phyloP scores from a whole-genome alignment of 2,113 vertebrate genomes.

The Engraulis encrasicolus region DNA sequence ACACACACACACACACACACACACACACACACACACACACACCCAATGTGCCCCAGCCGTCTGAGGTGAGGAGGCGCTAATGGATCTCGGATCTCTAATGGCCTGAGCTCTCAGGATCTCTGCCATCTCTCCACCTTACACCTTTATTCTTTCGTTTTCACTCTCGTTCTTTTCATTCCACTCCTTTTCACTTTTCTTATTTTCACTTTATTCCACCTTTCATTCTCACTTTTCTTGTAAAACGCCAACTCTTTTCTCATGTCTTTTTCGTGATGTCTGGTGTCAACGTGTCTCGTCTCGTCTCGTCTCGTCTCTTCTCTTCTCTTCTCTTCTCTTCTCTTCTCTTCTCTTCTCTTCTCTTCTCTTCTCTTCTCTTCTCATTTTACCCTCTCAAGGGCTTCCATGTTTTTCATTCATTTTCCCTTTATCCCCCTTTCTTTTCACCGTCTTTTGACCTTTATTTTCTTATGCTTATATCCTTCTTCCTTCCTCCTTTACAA shows the following conservation, averaged over 20 bases:
- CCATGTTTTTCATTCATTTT: no score
- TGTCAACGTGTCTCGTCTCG: background rate
- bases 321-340: background rate
- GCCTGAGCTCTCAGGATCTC: background rate
- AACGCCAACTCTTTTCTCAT: no score
- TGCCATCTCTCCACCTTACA: background rate
- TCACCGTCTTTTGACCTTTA: background rate
- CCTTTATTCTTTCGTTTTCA: background rate
- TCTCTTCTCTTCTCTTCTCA: background rate
- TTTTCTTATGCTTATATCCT: background rate
- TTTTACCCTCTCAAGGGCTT: no score
- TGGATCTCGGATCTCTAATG: conserved; percentile 10
- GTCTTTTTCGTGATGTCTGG: no score
- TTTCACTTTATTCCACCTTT: background rate
- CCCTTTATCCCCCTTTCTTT: no score
- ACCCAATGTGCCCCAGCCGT: no score
- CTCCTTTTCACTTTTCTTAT: background rate
- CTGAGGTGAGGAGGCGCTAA: background rate
- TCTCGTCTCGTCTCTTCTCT: no score
- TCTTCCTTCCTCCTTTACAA: no score
- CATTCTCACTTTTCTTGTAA: no score
- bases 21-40: no score
- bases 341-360: background rate
- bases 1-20: no score
- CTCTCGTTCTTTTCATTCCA: background rate